phyloP scores from a whole-genome alignment of 2,888 invertebrate genomes.

The Aleiodes leptofemur region DNA sequence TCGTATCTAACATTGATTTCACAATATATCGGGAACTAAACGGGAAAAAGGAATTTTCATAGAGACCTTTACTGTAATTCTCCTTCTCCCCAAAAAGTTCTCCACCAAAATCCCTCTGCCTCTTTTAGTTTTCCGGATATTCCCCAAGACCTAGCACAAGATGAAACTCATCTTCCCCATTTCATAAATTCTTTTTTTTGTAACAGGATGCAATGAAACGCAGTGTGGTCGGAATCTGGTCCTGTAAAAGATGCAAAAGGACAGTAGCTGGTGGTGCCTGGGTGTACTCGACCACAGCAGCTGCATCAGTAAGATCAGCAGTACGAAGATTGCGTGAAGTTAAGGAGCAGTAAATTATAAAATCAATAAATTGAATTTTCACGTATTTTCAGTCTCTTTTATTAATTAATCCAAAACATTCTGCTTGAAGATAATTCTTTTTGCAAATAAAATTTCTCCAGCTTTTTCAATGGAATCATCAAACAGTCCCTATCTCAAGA shows the following conservation, averaged over 20 bases:
- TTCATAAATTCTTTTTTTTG: constrained; percentile 38
- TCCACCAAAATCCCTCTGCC: no score
- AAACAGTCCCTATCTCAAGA: no score
- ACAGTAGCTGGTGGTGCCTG: constrained; percentile 99
- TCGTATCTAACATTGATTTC: no score
- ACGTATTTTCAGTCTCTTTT: constrained; percentile 2
- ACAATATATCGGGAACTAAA: no score
- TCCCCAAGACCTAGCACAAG: background rate
- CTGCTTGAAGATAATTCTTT: no score
- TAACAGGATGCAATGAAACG: constrained; percentile 98
- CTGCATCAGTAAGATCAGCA: constrained; percentile 97
- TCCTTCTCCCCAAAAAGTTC: no score
- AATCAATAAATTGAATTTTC: constrained; percentile 28
- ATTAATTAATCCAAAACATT: no score
- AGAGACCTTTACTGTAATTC: no score
- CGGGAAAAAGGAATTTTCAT: no score
- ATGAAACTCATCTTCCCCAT: background rate
- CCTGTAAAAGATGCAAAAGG: constrained; percentile 97
- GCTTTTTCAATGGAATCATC: no score
- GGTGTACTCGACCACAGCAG: constrained; percentile 98
- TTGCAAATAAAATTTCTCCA: no score
- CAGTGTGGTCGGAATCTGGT: constrained; percentile 98
- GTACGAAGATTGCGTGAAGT: constrained; percentile 97
- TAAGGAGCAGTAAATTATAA: constrained; percentile 79
- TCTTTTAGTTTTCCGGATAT: no score